These are phyloP conservation scores for Agrochola lychnidis DNA, from an alignment of 2,888 invertebrate species.

Conservation along the genomic window DNA sequence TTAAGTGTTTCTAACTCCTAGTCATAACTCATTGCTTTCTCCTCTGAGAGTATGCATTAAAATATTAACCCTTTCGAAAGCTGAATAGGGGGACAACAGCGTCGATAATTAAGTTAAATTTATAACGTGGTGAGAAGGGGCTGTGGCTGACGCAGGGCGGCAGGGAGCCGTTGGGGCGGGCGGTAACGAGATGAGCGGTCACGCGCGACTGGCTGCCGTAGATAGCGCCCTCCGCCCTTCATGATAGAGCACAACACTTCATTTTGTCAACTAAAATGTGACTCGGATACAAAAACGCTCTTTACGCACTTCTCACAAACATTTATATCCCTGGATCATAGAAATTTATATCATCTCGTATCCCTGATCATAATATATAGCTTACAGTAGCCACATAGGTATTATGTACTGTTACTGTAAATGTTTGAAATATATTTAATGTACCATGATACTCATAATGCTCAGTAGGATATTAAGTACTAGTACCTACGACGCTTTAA, in stretches of 20 bases:
- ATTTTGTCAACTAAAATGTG: slow-evolving; percentile 65
- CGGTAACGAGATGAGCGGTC: slow-evolving; percentile 86
- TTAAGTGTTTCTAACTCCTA: slow-evolving; percentile 56
- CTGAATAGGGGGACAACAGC: slow-evolving; percentile 71
- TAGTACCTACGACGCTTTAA: not conserved
- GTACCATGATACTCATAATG: not conserved
- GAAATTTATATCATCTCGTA: not conserved
- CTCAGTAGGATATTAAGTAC: not conserved
- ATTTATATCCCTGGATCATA: slow-evolving; percentile 6
- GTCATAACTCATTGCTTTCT: slow-evolving; percentile 64
- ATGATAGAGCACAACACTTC: slow-evolving; percentile 70
- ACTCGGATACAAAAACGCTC: slow-evolving; percentile 47
- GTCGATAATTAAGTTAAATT: slow-evolving; percentile 81
- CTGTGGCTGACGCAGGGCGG: slow-evolving; percentile 57
- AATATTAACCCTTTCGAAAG: slow-evolving; percentile 69
- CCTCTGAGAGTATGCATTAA: slow-evolving; percentile 62
- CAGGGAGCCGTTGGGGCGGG: slow-evolving; percentile 55
- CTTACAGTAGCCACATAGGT: too few relatives aligned
- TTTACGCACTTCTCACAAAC: slow-evolving; percentile 25
- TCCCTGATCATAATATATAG: not conserved
- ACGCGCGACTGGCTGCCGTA: slow-evolving; percentile 80
- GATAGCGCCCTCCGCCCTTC: slow-evolving; percentile 76
- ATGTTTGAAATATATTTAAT: not conserved
- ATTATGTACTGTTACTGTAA: not conserved
- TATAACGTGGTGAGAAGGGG: slow-evolving; percentile 71